Base-by-base conservation (phyloP, 2,888 invertebrate species). In the Capitulum mitella region DNA sequence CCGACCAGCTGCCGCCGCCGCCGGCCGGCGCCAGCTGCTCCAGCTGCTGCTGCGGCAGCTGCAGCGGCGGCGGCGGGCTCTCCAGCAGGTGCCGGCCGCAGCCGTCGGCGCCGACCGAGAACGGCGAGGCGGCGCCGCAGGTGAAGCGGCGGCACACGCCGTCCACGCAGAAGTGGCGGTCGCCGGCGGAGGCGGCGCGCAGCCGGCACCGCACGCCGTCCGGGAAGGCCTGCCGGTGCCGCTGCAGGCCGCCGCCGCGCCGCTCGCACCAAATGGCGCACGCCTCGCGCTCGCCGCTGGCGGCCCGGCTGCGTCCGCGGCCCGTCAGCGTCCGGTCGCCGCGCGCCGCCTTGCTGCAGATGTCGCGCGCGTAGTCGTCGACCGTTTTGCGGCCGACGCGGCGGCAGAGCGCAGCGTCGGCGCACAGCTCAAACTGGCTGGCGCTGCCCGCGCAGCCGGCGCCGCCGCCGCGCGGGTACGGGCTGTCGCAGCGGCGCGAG, bases 261-360 rank as follows among this genome's bases (percentile, higher is more conserved):
- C 75, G 43, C 43, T 43, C 40, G 29, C 75, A 75, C 75, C 75
- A 75, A n/a, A 75, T n/a, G 29, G n/a, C 29, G 29, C 75, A 75
- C 14, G 75, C 40, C n/a, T 75, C 40, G 40, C 29, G n/a, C 43
- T n/a, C n/a, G 43, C 43, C 40, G 43, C 43, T 75, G 43, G 29
- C 29, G 16, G 43, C n/a, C 6, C 40, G 43, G 22, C n/a, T 12
- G 26, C 43, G 86, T 1, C 93, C 93, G 79, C 90, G 90, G 3
- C 93, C 93, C 8, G 91, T 91, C 10, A 94, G 86, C 82, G 92
- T 92, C 10, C 88, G 89, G 83, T 94, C 93, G 2, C 92, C 92
- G 82, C 92, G 91, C 37, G 91, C 89, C 0, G 93, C 93, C 83
- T 92, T 87, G 51, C 88, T 87, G 83, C 94, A 94, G 46, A 93